Percentiles rank a stretch among this genome's conserved stretches.
phyloP scores from a whole-genome alignment of 2,113 vertebrate species.

The Brachypodius melanocephalos region DNA sequence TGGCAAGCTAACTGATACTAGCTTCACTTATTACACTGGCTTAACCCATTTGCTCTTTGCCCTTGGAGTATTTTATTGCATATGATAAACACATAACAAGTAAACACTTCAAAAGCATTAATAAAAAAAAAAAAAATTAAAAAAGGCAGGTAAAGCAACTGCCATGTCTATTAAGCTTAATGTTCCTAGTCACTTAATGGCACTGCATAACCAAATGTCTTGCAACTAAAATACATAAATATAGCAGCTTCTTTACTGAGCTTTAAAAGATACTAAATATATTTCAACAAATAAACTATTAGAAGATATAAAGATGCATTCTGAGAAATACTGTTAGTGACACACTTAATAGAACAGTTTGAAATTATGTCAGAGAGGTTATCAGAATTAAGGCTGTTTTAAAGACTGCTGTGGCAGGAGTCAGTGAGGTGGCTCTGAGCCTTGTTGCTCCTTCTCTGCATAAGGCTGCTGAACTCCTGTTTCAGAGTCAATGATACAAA shows the following conservation, averaged over 20 bases:
- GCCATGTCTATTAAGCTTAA: not conserved
- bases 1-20: not conserved
- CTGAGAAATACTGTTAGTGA: not conserved
- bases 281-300: not conserved
- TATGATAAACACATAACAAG: not conserved
- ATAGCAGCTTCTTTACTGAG: not conserved
- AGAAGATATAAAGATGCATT: not conserved
- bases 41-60: not conserved
- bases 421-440: not conserved
- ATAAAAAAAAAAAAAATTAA: accelerated
- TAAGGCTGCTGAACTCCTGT: not conserved
- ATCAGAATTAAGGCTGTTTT: not conserved
- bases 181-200: not conserved
- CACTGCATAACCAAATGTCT: not conserved
- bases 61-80: not conserved
- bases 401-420: not conserved
- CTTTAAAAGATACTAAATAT: not conserved
- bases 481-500: not conserved
- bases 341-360: not conserved
- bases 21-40: not conserved
- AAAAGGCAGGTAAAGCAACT: not conserved
- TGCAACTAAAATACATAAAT: not conserved
- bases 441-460: not conserved
- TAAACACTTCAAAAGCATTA: not conserved
- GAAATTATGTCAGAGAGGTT: not conserved